phyloP scores from a whole-genome alignment of 2,888 invertebrate genomes.

The Rambutsinella grinnellia region DNA sequence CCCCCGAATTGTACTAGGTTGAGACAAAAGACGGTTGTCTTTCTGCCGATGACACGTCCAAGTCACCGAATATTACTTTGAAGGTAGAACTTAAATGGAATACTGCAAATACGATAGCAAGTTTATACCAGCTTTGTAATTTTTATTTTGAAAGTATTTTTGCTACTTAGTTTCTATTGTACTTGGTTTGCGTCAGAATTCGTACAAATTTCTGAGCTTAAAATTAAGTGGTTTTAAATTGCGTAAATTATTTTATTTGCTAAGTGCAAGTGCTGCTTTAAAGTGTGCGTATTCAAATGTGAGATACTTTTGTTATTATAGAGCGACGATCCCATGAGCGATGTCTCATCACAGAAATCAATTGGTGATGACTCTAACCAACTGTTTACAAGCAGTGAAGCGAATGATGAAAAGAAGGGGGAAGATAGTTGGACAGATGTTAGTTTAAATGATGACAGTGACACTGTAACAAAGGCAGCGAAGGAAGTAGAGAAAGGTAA shows the following conservation, averaged over 20 bases:
- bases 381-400: slow-evolving; percentile 59
- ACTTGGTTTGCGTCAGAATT: no score
- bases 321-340: slow-evolving; percentile 90
- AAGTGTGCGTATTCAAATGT: neutral
- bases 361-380: slow-evolving; percentile 62
- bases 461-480: slow-evolving; percentile 55
- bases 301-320: slow-evolving; percentile 69
- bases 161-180: no score
- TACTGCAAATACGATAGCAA: no score
- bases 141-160: no score
- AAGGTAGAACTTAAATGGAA: slow-evolving; percentile 63
- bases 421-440: slow-evolving; percentile 96
- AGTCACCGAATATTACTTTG: slow-evolving; percentile 64
- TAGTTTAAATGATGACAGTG: slow-evolving; percentile 86
- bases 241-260: neutral
- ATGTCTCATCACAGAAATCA: slow-evolving; percentile 69
- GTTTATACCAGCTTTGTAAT: no score
- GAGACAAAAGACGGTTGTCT: slow-evolving; percentile 57
- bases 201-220: no score
- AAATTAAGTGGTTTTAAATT: no score
- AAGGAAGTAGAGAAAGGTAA: slow-evolving; percentile 66
- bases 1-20: slow-evolving; percentile 33
- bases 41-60: slow-evolving; percentile 61
- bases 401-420: slow-evolving; percentile 78
- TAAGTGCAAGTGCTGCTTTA: no score